Evolutionary conservation across 2,888 invertebrate genomes (phyloP), one percentile per base, ranked within the genome.

Genomic region (Laspeyria flexula): DNA sequence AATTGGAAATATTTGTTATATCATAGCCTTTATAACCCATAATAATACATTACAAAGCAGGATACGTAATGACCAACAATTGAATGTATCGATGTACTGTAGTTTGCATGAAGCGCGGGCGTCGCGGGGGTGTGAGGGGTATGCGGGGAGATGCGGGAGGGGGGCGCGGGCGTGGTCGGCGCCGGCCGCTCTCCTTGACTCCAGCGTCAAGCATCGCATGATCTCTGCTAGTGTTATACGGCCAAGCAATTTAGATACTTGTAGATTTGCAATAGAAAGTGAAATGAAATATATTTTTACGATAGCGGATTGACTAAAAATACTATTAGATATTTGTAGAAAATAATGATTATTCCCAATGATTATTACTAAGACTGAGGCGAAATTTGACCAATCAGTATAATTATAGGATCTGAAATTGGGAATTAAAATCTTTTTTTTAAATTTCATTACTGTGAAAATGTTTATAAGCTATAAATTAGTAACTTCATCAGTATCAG

Each of bases 121-220:
- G 53, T 58, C 39, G 62, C 51, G 68, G 79, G 72, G 71, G 74
- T 25, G 31, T 69, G 73, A 69, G 65, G 71, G 67, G 71, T 55
- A 58, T 43, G 41, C 55, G 42, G 57, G 53, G 71, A 73, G 10
- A 54, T 1, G 52, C 56, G 79, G 75, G 75, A 65, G 75, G 67
- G 73, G 76, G 67, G 73, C 45, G 66, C 86, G 83, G 90, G 91
- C 91, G 91, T 91, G 91, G 91, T 86, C 87, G 90, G 87, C 85
- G 90, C 87, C 86, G 90, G 91, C 90, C 89, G 91, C 90, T 92
- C 90, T 90, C 91, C 91, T 92, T 92, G 91, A 92, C 91, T 91
- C 84, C 81, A 85, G 83, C 89, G 86, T 88, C 90, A 88, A 90
- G 83, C 91, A 90, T 91, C 90, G 90, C 88, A 90, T 91, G 90